Evolutionary conservation across 2,888 invertebrate genomes (phyloP).

Genomic region (Pyralis farinalis): DNA sequence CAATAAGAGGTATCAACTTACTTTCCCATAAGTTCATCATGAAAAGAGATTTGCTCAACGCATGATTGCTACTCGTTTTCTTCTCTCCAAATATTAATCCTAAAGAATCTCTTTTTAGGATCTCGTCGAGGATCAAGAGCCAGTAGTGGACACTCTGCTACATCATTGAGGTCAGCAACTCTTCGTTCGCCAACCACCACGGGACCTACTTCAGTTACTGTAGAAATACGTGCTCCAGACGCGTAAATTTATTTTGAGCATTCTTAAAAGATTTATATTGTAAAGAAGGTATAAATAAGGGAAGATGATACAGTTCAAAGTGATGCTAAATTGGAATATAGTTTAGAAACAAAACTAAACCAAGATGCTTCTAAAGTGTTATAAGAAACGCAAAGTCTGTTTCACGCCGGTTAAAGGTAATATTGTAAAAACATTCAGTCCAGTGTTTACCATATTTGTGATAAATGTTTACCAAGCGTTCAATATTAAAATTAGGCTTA

Average conservation of each 20-base stretch:
- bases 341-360: slow-evolving; percentile 14
- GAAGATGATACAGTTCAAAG: slow-evolving; percentile 6
- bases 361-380: slow-evolving; percentile 21
- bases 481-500: slow-evolving; percentile 54
- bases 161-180: slow-evolving; percentile 85
- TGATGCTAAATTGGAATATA: slow-evolving; percentile 11
- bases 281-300: slow-evolving; percentile 8
- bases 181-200: slow-evolving; percentile 62
- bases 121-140: slow-evolving; percentile 87
- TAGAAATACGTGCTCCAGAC: slow-evolving; percentile 87
- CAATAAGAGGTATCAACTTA: not conserved
- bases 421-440: slow-evolving; percentile 49
- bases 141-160: slow-evolving; percentile 89
- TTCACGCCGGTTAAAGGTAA: slow-evolving; percentile 23
- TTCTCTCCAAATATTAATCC: not conserved
- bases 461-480: slow-evolving; percentile 62
- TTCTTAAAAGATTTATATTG: not conserved
- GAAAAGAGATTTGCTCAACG: slow-evolving; percentile 21
- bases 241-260: slow-evolving; percentile 45
- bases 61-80: slow-evolving; percentile 7
- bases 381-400: slow-evolving; percentile 23
- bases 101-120: slow-evolving; percentile 41
- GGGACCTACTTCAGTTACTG: slow-evolving; percentile 83
- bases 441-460: slow-evolving; percentile 73
- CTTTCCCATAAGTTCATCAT: slow-evolving; percentile 5